Conservation (phyloP, 2,113 vertebrate species). For the Salvator merianae region DNA sequence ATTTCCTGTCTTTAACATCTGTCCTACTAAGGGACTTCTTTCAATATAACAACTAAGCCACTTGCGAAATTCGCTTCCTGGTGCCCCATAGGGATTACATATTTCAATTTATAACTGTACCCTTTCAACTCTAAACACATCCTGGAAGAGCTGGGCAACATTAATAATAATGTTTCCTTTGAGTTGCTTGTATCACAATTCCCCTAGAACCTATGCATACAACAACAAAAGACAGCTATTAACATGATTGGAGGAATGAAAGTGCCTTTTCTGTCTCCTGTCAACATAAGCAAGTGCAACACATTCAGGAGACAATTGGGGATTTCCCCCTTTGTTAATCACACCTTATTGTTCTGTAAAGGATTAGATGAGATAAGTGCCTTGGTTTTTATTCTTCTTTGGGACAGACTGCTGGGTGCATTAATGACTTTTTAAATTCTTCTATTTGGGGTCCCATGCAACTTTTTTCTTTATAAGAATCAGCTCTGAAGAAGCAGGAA, state of each 20-base stretch:
- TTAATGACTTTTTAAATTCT: neutral
- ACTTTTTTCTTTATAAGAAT: neutral
- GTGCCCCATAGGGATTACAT: conserved; percentile 65
- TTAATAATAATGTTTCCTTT: conserved; percentile 75
- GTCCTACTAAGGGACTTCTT: conserved; percentile 34
- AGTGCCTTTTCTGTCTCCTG: conserved; percentile 46
- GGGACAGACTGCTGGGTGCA: neutral
- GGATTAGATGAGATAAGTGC: neutral
- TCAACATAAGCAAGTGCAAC: conserved; percentile 50
- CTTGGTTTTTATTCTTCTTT: neutral
- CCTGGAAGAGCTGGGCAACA: conserved; percentile 74
- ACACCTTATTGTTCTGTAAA: conserved; percentile 40
- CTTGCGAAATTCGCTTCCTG: conserved; percentile 38
- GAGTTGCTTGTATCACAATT: conserved; percentile 68
- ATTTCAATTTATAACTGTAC: conserved; percentile 78
- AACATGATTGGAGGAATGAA: conserved; percentile 66
- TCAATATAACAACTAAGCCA: conserved; percentile 56
- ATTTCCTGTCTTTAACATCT: conserved; percentile 20
- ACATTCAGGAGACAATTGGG: conserved; percentile 48
- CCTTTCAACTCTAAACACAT: conserved; percentile 74
- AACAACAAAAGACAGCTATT: conserved; percentile 72
- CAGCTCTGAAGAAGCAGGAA: neutral
- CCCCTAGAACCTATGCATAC: conserved; percentile 69
- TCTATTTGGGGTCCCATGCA: neutral
- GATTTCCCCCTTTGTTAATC: conserved; percentile 9